These are phyloP conservation scores for Bolinopsis microptera DNA, from an alignment of 37 sponge, comb jelly and placozoan species.

Conservation along the genomic window DNA sequence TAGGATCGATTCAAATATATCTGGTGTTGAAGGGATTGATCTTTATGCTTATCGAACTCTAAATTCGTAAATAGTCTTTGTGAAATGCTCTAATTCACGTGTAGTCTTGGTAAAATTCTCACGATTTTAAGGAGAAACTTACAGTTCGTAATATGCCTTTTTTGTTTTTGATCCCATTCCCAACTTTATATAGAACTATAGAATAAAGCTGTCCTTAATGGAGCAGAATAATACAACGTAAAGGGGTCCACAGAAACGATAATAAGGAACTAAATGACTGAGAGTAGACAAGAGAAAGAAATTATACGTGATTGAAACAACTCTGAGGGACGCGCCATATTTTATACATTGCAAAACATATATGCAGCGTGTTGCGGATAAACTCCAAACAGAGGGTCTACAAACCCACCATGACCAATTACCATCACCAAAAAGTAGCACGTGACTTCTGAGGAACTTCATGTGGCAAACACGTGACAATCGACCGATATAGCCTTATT, in stretches of 20 bases:
- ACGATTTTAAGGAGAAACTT: no score
- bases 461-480: not conserved
- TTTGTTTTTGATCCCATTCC: no score
- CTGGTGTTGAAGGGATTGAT: no score
- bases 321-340: not conserved
- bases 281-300: not conserved
- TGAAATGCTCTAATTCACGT: no score
- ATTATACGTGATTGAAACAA: not conserved
- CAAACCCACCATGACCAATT: not conserved
- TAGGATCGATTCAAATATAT: no score
- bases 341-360: not conserved
- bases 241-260: not conserved
- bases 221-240: no score
- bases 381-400: not conserved
- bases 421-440: not conserved
- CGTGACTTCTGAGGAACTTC: not conserved
- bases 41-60: no score
- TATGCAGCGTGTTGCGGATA: not conserved
- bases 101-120: no score
- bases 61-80: no score
- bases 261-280: not conserved
- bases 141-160: no score
- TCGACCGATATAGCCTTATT: not conserved
- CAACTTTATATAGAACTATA: no score
- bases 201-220: not conserved